Percentiles rank a stretch among this genome's conserved stretches.
Evolutionary conservation across 2,797 vertebrate species (phyloP).

Genomic region (Acanthis flammea): DNA sequence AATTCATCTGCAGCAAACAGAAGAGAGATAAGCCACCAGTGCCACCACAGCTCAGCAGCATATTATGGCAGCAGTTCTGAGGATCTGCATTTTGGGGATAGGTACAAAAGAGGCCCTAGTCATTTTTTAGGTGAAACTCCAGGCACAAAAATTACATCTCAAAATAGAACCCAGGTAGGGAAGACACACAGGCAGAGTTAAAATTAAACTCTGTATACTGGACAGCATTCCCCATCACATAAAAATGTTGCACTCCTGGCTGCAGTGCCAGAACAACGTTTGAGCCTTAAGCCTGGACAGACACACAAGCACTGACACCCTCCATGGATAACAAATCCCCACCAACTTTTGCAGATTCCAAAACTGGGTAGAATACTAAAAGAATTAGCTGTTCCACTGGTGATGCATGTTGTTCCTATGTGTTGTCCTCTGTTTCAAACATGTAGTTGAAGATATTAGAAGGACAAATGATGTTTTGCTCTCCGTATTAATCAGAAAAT

Average conservation of each 20-base stretch:
- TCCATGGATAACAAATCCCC: background rate
- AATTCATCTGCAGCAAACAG: background rate
- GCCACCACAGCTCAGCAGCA: background rate
- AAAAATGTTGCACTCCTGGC: background rate
- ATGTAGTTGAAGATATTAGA: background rate
- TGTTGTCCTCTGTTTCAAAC: background rate
- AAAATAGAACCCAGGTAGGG: background rate
- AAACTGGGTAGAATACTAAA: background rate
- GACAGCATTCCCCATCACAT: background rate
- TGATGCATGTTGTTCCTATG: background rate
- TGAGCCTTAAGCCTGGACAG: background rate
- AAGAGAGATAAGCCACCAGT: background rate
- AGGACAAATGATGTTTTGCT: background rate
- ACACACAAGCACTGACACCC: accelerated
- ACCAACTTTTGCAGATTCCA: background rate
- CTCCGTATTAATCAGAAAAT: background rate
- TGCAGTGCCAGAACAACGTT: background rate
- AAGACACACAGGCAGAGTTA: background rate
- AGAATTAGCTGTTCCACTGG: background rate
- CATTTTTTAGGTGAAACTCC: background rate
- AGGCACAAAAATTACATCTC: background rate
- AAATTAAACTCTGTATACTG: background rate
- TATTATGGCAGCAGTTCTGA: background rate
- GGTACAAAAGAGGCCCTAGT: background rate
- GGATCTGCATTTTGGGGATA: background rate